phyloP scores from a whole-genome alignment of 2,797 vertebrate species.

The Gallinago solitaria region DNA sequence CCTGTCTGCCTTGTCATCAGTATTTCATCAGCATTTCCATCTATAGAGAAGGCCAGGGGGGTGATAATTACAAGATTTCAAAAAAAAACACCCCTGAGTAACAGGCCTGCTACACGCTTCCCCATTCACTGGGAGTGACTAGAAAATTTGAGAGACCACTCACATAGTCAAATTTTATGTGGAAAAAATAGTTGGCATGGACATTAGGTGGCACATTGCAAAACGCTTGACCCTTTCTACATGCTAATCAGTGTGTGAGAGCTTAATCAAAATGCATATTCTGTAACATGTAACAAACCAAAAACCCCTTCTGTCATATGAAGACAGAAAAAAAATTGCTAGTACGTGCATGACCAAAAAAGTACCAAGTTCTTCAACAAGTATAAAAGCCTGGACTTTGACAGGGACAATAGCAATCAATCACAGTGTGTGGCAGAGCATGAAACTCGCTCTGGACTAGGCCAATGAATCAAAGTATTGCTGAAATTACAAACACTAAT shows the following conservation, averaged over 20 bases:
- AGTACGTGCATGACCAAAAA: not conserved
- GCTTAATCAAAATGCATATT: constrained; percentile 67
- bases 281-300: constrained; percentile 38
- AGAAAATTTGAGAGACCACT: constrained; percentile 65
- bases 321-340: constrained; percentile 8
- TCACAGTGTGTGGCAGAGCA: constrained; percentile 23
- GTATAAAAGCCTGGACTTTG: constrained; percentile 55
- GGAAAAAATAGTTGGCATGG: not conserved
- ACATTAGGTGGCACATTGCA: constrained; percentile 46
- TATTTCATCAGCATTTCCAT: constrained; percentile 18
- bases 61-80: constrained; percentile 57
- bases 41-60: not conserved
- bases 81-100: constrained; percentile 7
- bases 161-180: constrained; percentile 39
- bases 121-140: constrained; percentile 59
- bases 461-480: not conserved
- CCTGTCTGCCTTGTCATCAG: not conserved
- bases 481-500: constrained; percentile 6
- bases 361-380: constrained; percentile 46
- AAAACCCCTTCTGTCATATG: constrained; percentile 49
- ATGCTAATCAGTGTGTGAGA: constrained; percentile 36
- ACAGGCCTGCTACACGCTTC: constrained; percentile 56
- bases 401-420: constrained; percentile 42
- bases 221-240: constrained; percentile 29
- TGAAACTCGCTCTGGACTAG: not conserved